Base-by-base conservation (phyloP, 1,140 invertebrate genomes). In the Gyrodactylus bullatarudis region DNA sequence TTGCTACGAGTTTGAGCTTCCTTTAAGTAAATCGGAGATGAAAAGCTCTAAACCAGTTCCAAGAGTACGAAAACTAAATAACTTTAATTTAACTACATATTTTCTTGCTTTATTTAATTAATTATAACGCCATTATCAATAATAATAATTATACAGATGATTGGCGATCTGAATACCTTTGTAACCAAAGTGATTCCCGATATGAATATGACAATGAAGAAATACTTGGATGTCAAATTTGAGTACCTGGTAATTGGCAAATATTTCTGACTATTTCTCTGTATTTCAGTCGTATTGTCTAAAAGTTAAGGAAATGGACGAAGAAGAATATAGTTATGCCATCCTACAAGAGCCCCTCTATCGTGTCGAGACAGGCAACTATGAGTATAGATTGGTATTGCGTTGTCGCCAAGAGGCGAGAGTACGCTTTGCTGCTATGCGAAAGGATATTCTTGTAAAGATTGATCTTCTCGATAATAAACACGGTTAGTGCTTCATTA, bases 311-410 rank as follows among this genome's bases (percentile, higher is more conserved):
- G 94, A 98, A 83, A 89, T 97, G 87, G 93, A 98, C 78, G 94
- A 98, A 80, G 93, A 98, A 79, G 93, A 97, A 78, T 89, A 91
- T 76, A 96, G 91, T 75, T 82, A 81, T 79, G 87, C 87, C 26
- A 86, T 89, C 0, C 79, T 97, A n/a, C 89, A 95, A 78, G 93
- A 98, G 79, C 91, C 93, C 0, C 81, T 97, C 20, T 97, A 97
- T 79, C 84, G 94, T 68, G 89, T 98, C 0, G 93, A 97, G 82
- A 97, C 94, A 1, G 93, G 93, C 73, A 98, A 98, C 80, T 98
- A 97, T 82, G 93, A 97, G 80, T 98, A 97, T 79, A 88, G 88
- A 75, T 80, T 97, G 72, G 87, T 97, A 54, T 80, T 98, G 1
- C 84, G 92, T 72, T 97, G 93, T 82, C 85, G 94, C 26, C 92